Evolutionary conservation across 2,113 vertebrate genomes (phyloP).

Genomic region (Myiozetetes cayanensis): DNA sequence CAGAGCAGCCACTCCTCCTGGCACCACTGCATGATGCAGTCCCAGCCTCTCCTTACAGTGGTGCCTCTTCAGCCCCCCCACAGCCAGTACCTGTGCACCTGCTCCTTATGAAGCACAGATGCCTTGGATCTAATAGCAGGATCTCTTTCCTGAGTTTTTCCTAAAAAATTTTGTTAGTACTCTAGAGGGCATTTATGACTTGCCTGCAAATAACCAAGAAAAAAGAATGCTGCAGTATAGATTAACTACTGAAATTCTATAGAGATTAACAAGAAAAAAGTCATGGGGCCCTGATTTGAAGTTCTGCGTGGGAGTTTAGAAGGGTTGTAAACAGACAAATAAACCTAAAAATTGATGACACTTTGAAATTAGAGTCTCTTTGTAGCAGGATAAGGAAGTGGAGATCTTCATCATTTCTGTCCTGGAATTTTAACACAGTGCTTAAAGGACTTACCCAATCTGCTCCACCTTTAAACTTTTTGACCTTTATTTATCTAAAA

Average conservation of each 20-base stretch:
- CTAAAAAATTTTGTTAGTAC: neutral
- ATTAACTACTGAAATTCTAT: neutral
- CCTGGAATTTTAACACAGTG: constrained; percentile 19
- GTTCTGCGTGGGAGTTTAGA: neutral
- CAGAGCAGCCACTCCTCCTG: neutral
- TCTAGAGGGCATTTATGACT: neutral
- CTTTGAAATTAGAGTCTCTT: constrained; percentile 32
- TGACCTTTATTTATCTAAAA: constrained; percentile 43
- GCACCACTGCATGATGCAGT: neutral
- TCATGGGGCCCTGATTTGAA: neutral
- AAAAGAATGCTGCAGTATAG: neutral
- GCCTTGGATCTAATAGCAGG: neutral
- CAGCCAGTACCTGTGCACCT: neutral
- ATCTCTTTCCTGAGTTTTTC: neutral
- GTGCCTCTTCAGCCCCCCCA: too few relatives aligned
- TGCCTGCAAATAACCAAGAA: neutral
- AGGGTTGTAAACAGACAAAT: neutral
- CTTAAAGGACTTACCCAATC: neutral
- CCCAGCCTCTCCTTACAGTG: neutral
- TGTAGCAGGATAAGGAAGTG: neutral
- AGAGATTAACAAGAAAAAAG: neutral
- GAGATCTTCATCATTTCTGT: constrained; percentile 9
- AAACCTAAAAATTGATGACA: neutral
- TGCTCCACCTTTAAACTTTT: constrained; percentile 5
- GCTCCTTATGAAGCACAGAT: neutral